Conservation (phyloP, 2,113 vertebrate species). For the Telmatochromis sp. region DNA sequence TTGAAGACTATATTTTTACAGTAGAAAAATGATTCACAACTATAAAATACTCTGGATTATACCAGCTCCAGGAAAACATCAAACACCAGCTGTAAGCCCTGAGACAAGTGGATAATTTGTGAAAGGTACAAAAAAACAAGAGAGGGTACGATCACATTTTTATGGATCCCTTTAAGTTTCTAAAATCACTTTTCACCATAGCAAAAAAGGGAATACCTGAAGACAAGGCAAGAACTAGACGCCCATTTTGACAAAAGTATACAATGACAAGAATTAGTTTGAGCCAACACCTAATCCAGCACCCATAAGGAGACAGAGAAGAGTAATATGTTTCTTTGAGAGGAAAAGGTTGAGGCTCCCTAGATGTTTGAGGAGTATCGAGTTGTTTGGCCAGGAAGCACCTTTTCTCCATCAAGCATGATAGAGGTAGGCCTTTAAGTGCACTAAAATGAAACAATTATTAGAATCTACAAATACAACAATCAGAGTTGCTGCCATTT, state of each 20-base stretch:
- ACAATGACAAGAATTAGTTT: not conserved
- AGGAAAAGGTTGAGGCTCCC: not conserved
- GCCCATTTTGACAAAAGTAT: not conserved
- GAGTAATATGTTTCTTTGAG: not conserved
- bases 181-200: not conserved
- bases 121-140: not conserved
- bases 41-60: not conserved
- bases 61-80: not conserved
- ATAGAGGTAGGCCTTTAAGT: not conserved
- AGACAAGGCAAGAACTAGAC: not conserved
- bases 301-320: not conserved
- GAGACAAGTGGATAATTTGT: not conserved
- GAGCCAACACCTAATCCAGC: not conserved
- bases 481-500: not conserved
- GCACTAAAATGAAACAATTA: not conserved
- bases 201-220: not conserved
- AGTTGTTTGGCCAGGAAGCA: not conserved
- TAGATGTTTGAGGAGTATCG: not conserved
- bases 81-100: not conserved
- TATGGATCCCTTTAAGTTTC: not conserved
- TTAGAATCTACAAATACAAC: not conserved
- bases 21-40: not conserved
- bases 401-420: not conserved
- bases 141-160: not conserved
- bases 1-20: not conserved